Evolutionary conservation across 2,113 vertebrate species (phyloP).

Genomic region (Sinocyclocheilus maitianheensis): DNA sequence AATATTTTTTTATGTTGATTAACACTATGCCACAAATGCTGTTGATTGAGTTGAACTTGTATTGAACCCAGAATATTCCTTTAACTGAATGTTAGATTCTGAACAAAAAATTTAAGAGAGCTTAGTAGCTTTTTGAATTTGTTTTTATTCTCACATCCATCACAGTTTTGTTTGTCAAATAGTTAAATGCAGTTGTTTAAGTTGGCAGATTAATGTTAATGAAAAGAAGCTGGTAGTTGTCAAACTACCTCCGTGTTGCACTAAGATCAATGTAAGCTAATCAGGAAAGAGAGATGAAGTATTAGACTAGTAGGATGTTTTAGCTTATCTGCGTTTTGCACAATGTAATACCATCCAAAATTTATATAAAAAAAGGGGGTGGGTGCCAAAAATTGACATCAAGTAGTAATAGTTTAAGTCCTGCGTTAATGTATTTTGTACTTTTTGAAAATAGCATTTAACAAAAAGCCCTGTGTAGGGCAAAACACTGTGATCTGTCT

Average conservation of each 20-base stretch:
- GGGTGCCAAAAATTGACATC: constrained; percentile 43
- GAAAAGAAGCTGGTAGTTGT: constrained; percentile 51
- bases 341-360: constrained; percentile 47
- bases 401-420: constrained; percentile 14
- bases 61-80: background rate
- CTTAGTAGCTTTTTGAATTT: constrained; percentile 27
- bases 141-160: constrained; percentile 13
- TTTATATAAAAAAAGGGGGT: constrained; percentile 13
- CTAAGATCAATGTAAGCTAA: constrained; percentile 53
- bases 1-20: background rate
- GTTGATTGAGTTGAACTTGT: background rate
- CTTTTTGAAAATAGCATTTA: constrained; percentile 44
- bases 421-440: constrained; percentile 37
- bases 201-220: constrained; percentile 12
- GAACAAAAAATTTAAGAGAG: background rate
- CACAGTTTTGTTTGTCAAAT: constrained; percentile 2
- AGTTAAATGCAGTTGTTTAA: constrained; percentile 47
- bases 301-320: constrained; percentile 33
- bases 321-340: constrained; percentile 54
- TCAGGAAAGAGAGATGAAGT: constrained; percentile 33
- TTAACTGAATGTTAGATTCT: constrained; percentile 17
- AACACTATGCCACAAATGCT: background rate
- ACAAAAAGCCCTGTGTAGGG: constrained; percentile 40
- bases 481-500: constrained; percentile 57
- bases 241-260: constrained; percentile 50